phyloP scores from a whole-genome alignment of 2,797 vertebrate species.

The Ptychadena robeensis region DNA sequence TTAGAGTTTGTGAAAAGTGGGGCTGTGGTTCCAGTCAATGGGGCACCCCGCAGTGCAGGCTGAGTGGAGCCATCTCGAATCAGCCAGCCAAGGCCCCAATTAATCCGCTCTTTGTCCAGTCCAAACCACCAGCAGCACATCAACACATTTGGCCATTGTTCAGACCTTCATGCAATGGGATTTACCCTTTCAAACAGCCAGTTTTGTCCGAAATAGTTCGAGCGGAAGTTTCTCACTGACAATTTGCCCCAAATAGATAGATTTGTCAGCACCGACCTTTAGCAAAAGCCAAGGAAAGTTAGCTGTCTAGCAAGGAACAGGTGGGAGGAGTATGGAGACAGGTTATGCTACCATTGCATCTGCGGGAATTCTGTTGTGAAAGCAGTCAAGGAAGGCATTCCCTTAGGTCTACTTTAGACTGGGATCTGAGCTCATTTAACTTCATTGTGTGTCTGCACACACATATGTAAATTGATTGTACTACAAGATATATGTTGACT shows the following conservation, averaged over 20 bases:
- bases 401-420: slow-evolving; percentile 5
- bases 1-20: slow-evolving; percentile 99
- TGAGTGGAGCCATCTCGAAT: slow-evolving; percentile 99
- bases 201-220: slow-evolving; percentile 99
- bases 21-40: slow-evolving; percentile 99
- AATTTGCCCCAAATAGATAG: slow-evolving; percentile 99
- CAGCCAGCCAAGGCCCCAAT: slow-evolving; percentile 99
- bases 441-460: background rate
- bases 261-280: slow-evolving; percentile 96
- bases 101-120: slow-evolving; percentile 99
- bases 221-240: slow-evolving; percentile 99
- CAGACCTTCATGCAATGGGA: slow-evolving; percentile 96
- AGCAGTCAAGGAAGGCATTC: background rate
- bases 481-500: background rate
- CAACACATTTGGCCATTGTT: slow-evolving; percentile 99
- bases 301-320: slow-evolving; percentile 68
- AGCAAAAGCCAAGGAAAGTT: slow-evolving; percentile 72
- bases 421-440: background rate
- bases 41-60: slow-evolving; percentile 96
- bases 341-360: slow-evolving; percentile 45
- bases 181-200: slow-evolving; percentile 99
- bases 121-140: slow-evolving; percentile 88
- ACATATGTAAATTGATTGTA: background rate
- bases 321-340: slow-evolving; percentile 44
- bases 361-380: slow-evolving; percentile 21